Evolutionary conservation across 2,113 vertebrate species (phyloP), one percentile per base, ranked within the genome.

Genomic region (Nibea coibor): DNA sequence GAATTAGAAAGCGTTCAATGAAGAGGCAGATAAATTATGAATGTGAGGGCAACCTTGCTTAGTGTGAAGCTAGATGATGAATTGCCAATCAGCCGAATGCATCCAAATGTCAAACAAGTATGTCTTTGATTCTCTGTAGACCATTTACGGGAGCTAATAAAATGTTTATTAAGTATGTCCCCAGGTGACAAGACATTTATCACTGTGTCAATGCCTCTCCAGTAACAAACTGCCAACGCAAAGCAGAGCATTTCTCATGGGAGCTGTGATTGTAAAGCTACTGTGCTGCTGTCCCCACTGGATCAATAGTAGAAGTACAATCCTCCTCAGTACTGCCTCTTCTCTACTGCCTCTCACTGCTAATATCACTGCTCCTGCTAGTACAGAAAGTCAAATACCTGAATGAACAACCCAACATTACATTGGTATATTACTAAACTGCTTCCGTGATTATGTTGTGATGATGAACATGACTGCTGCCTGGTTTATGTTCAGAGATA

Each of bases 161-260:
- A 90, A 82, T 83, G 80, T 89, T 88, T 92, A 91, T 89, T 89
- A 90, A 90, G 81, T 72, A 65, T 61, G 61, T 87, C 78, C 86
- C 81, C 51, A 42, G 82, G 77, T 81, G 88, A 78, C 53, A 11
- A 68, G 80, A 82, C 80, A 89, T 92, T 84, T 67, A 84, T 89
- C 88, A 86, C 63, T 4, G n/a, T 81, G 79, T 85, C 81, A 68
- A 35, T 68, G 64, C 56, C 58, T 67, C 79, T 72, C 54, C 35
- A 20, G 74, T 81, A 68, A 79, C 83, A 80, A 84, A 72, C 68
- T 70, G 73, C 68, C 58, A 50, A 82, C 80, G 72, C 62, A 80
- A 83, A 90, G 62, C 71, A 28, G 61, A 1, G 22, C 22, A 19
- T 78, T 84, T 84, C 84, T 86, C 78, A 4, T 12, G 78, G 88